A percentile compares a stretch with the other conserved stretches of the same genome.
These are phyloP conservation scores for Scaptomyza polygonia DNA, from an alignment of 2,888 invertebrate species.

Conservation along the genomic window DNA sequence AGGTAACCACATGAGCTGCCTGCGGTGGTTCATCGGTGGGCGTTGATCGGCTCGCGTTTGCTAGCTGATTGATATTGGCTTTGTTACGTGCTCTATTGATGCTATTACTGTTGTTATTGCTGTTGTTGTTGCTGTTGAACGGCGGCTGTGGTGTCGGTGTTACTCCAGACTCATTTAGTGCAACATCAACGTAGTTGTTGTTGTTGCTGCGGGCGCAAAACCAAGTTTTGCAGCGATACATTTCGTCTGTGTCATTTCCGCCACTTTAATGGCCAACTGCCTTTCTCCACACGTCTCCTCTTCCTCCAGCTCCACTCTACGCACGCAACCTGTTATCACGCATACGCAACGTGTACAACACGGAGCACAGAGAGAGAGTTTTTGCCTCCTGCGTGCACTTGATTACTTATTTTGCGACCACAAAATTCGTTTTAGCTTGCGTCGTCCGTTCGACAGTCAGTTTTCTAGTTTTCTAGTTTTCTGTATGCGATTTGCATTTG, in stretches of 20 bases:
- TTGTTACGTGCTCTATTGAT: conserved; percentile 61
- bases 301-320: background rate
- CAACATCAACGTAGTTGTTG: conserved; percentile 81
- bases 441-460: conserved; percentile 15
- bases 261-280: conserved; percentile 64
- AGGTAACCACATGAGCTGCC: conserved; percentile 77
- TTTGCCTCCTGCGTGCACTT: conserved; percentile 37
- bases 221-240: conserved; percentile 84
- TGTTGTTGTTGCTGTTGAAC: conserved; percentile 15
- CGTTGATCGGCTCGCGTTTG: conserved; percentile 63
- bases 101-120: conserved; percentile 50
- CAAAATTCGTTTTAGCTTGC: conserved; percentile 39
- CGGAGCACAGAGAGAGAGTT: background rate
- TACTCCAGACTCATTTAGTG: conserved; percentile 64
- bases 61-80: conserved; percentile 58
- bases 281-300: conserved; percentile 6
- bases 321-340: conserved; percentile 44
- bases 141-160: conserved; percentile 30
- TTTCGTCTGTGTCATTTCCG: conserved; percentile 76
- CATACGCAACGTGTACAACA: conserved; percentile 53
- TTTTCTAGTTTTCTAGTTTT: conserved; percentile 28
- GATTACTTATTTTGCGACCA: conserved; percentile 53
- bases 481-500: conserved; percentile 69
- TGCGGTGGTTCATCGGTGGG: conserved; percentile 62
- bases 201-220: conserved; percentile 84